Evolutionary conservation across 2,113 vertebrate species (phyloP), one percentile per base, ranked within the genome.

Genomic region (Chitala chitala): DNA sequence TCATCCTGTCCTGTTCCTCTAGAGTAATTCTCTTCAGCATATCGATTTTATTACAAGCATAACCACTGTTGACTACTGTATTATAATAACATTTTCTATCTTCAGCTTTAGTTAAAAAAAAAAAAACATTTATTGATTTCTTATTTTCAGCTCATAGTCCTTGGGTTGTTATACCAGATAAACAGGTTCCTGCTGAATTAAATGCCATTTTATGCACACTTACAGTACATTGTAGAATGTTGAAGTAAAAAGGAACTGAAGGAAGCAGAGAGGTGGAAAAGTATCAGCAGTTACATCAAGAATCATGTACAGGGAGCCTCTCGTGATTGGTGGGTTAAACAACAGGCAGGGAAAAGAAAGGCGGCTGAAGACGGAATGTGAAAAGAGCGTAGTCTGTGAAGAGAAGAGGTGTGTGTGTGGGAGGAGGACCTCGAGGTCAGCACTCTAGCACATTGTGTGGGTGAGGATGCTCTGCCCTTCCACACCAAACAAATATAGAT

Each of bases 381-480:
- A 22, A n/a, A 77, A 42, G 51, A 56, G 68, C 31, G 79, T 77
- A 50, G 63, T 75, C 58, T 56, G 17, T 48, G 51, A 44, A 38
- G 20, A 29, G 55, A 13, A 31, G 74, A 78, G 75, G 70, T 71
- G 68, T 72, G 75, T 68, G 78, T 12, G 61, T 36, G 9, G 70
- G n/a, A 17, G 29, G 70, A 44, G 36, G 70, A 42, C 6, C 36
- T 6, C 54, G 10, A n/a, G 69, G 69, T 50, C 69, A 55, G 13
- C 53, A 24, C 17, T 44, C 36, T 6, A 58, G 31, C 6, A 38
- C 36, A 40, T 36, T 82, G 73, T 78, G 75, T 73, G 58, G 65
- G 76, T 73, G 75, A 72, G 40, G 42, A 22, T 2, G n/a, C 53
- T n/a, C 17, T 15, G 53, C 20, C 48, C 48, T 9, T 4, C n/a